A percentile compares a stretch with the other conserved stretches of the same genome.
Evolutionary conservation across 2,888 invertebrate species (phyloP).

Genomic region (Zeuzera pyrina): DNA sequence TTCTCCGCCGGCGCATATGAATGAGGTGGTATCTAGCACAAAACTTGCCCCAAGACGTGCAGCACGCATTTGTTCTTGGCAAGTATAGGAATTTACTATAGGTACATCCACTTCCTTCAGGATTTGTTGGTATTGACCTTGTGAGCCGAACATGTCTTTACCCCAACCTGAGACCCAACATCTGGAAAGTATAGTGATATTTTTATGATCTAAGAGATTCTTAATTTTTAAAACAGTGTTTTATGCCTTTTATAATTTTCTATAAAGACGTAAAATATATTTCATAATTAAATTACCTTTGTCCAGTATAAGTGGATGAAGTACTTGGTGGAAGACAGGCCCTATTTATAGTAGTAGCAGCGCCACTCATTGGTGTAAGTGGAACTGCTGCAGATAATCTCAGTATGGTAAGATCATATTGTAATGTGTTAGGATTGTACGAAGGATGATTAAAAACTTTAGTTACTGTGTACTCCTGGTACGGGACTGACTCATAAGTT

Average conservation of each 20-base stretch:
- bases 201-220: too few relatives aligned
- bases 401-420: slow-evolving; percentile 87
- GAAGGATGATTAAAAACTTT: slow-evolving; percentile 76
- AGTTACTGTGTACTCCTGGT: slow-evolving; percentile 73
- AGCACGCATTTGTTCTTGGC: slow-evolving; percentile 74
- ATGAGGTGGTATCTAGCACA: slow-evolving; percentile 76
- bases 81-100: slow-evolving; percentile 75
- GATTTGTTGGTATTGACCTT: slow-evolving; percentile 75
- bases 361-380: slow-evolving; percentile 50
- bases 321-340: slow-evolving; percentile 72
- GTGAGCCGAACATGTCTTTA: slow-evolving; percentile 78
- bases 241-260: background rate
- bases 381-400: slow-evolving; percentile 75
- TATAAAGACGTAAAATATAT: background rate
- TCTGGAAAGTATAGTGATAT: slow-evolving; percentile 23
- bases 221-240: background rate
- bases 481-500: slow-evolving; percentile 76
- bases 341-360: slow-evolving; percentile 73
- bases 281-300: slow-evolving; percentile 38
- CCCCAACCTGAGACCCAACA: slow-evolving; percentile 92
- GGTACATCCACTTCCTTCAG: slow-evolving; percentile 84
- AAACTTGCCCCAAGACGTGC: slow-evolving; percentile 79
- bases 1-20: slow-evolving; percentile 87
- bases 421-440: slow-evolving; percentile 80
- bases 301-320: slow-evolving; percentile 52